phyloP scores from a whole-genome alignment of 1,140 invertebrate genomes.

The Heliconius hewitsoni region DNA sequence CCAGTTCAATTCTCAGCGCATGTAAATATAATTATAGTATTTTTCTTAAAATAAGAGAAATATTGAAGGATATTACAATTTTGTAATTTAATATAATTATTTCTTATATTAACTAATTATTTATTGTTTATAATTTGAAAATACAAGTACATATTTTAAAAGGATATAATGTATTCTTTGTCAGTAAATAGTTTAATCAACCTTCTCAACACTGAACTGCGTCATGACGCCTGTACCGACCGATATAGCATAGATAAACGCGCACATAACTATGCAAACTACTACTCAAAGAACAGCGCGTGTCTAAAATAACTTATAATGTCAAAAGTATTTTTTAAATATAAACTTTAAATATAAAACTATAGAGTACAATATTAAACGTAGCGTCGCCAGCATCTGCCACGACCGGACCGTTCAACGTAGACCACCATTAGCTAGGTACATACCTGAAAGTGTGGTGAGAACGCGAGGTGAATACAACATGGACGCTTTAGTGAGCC shows the following conservation, averaged over 20 bases:
- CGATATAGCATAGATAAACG: slow-evolving; percentile 77
- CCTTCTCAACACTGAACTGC: slow-evolving; percentile 38
- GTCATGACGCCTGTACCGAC: slow-evolving; percentile 54
- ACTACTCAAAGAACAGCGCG: slow-evolving; percentile 48
- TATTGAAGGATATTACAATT: no score
- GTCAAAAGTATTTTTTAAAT: slow-evolving; percentile 36
- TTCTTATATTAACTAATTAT: no score
- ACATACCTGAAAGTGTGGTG: slow-evolving; percentile 73
- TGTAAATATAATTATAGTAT: neutral
- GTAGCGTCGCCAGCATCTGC: slow-evolving; percentile 28
- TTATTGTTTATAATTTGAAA: neutral
- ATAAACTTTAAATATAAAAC: slow-evolving; percentile 41
- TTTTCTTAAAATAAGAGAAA: neutral
- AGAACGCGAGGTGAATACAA: slow-evolving; percentile 73
- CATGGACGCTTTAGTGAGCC: slow-evolving; percentile 68
- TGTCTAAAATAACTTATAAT: slow-evolving; percentile 45
- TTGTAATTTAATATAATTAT: no score
- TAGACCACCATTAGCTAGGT: slow-evolving; percentile 72
- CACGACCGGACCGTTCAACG: slow-evolving; percentile 41
- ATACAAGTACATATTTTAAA: neutral
- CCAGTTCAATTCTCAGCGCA: neutral
- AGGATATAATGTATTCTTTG: neutral
- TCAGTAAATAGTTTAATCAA: slow-evolving; percentile 29
- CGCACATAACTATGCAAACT: slow-evolving; percentile 76
- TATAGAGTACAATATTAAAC: slow-evolving; percentile 45